These are phyloP conservation scores for Lichenostomus cassidix DNA, from an alignment of 2,113 vertebrate genomes.

Conservation along the genomic window DNA sequence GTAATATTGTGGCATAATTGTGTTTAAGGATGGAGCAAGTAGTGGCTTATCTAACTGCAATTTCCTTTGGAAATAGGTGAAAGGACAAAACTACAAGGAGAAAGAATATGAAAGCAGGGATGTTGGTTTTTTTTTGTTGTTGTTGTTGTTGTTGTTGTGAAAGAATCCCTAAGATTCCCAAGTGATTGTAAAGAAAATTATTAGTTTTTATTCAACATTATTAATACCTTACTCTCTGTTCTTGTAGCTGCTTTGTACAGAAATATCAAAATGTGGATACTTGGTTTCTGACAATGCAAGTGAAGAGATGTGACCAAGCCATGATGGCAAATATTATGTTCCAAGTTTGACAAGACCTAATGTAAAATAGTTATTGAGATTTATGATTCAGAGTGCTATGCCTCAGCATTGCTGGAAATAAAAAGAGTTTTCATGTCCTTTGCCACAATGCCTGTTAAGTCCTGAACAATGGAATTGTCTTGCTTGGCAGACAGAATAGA, in stretches of 20 bases:
- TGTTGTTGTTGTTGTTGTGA: neutral
- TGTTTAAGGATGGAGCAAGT: neutral
- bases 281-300: neutral
- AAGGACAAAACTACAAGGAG: neutral
- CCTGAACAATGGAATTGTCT: slow-evolving; percentile 22
- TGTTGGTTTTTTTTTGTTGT: too few species aligned
- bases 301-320: neutral
- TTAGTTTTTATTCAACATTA: neutral
- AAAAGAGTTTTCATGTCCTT: neutral
- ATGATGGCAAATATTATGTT: neutral
- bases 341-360: neutral
- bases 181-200: neutral
- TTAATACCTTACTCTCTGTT: neutral
- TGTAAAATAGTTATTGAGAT: neutral
- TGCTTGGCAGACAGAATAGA: slow-evolving; percentile 15
- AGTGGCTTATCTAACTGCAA: neutral
- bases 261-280: neutral
- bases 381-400: neutral
- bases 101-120: neutral
- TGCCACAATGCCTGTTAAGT: neutral
- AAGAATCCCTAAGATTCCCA: neutral
- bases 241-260: neutral
- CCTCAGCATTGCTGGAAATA: neutral
- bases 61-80: neutral
- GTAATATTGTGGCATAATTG: neutral